Conservation (phyloP, 2,888 invertebrate genomes). For the Caenorhabditis angaria region DNA sequence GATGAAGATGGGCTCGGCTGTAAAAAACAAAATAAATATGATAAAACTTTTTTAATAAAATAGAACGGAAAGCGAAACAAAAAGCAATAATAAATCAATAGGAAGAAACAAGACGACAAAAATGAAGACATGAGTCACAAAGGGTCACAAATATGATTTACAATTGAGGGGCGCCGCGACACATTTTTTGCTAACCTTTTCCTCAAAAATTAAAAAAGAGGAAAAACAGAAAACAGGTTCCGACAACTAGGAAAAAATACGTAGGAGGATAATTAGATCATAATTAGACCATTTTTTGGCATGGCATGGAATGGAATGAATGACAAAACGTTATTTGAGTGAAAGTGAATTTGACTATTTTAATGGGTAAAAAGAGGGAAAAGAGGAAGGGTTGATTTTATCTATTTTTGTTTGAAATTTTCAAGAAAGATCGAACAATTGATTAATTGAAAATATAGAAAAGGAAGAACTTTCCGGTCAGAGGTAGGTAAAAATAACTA, state of each 20-base stretch:
- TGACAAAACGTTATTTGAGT: too few relatives aligned
- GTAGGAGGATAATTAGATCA: neutral
- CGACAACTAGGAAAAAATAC: neutral
- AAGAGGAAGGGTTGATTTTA: slow-evolving; percentile 16
- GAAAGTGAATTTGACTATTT: neutral
- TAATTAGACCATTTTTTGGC: slow-evolving; percentile 4
- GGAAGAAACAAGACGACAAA: too few relatives aligned
- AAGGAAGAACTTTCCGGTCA: too few relatives aligned
- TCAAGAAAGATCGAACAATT: too few relatives aligned
- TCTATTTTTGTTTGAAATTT: too few relatives aligned
- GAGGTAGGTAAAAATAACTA: too few relatives aligned
- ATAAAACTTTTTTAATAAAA: slow-evolving; percentile 10
- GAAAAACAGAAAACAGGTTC: neutral
- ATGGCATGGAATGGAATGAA: neutral
- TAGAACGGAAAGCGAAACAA: slow-evolving; percentile 1
- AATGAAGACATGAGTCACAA: too few relatives aligned
- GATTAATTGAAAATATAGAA: too few relatives aligned
- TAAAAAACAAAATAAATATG: slow-evolving; percentile 8
- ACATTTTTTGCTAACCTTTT: too few relatives aligned
- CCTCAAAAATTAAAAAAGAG: neutral
- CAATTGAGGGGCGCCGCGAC: too few relatives aligned
- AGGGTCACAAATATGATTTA: too few relatives aligned
- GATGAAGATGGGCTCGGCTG: slow-evolving; percentile 1
- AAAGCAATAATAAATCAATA: too few relatives aligned
- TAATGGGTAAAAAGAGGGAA: neutral